These are phyloP conservation scores for Falco berigora DNA, from an alignment of 2,797 vertebrate species.

Conservation along the genomic window DNA sequence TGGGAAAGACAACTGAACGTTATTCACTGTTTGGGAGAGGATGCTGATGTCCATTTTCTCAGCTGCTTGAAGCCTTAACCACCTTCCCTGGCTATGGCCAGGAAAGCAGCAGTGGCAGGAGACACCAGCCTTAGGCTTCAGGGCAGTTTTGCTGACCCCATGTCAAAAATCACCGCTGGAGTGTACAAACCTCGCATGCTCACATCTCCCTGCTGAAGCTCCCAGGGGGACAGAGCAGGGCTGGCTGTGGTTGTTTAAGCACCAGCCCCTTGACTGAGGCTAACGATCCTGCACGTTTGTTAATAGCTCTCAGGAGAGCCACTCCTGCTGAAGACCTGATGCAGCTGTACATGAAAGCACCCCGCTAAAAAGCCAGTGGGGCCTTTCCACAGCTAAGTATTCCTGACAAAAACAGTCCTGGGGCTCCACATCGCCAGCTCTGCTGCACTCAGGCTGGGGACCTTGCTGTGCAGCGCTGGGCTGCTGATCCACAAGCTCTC, in stretches of 20 bases:
- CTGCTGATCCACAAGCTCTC: not conserved
- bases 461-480: not conserved
- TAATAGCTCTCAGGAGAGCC: not conserved
- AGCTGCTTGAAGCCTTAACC: not conserved
- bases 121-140: not conserved
- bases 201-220: not conserved
- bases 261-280: not conserved
- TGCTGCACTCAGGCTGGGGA: accelerated
- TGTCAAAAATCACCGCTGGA: not conserved
- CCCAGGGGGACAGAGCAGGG: not conserved
- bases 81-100: not conserved
- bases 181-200: not conserved
- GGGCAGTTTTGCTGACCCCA: not conserved
- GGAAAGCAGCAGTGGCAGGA: not conserved
- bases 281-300: not conserved
- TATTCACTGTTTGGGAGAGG: not conserved
- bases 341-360: not conserved
- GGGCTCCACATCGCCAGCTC: not conserved
- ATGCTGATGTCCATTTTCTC: not conserved
- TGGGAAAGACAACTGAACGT: not conserved
- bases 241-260: not conserved
- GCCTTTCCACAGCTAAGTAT: not conserved
- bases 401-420: not conserved
- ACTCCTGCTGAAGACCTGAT: not conserved
- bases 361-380: not conserved